Evolutionary conservation across 1,140 invertebrate genomes (phyloP).

Genomic region (Drosophila simulans): DNA sequence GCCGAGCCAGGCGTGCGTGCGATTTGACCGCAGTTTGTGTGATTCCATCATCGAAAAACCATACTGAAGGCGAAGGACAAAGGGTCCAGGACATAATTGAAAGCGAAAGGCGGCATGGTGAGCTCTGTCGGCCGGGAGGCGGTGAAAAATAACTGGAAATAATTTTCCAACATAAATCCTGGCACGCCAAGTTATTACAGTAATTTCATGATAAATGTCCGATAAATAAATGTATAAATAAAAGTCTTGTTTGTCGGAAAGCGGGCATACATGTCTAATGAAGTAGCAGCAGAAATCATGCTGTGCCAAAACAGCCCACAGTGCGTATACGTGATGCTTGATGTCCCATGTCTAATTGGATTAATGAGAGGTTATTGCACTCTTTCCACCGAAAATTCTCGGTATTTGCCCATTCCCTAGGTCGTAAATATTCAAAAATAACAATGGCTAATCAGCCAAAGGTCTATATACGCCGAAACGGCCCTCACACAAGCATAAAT

Average conservation of each 20-base stretch:
- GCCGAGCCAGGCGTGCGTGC: constrained; percentile 53
- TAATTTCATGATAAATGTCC: constrained; percentile 67
- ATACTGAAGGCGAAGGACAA: constrained; percentile 32
- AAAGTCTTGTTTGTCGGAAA: background rate
- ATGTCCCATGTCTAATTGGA: constrained; percentile 36
- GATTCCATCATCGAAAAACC: constrained; percentile 43
- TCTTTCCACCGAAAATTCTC: background rate
- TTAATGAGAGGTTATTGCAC: constrained; percentile 31
- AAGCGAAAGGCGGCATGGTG: constrained; percentile 16
- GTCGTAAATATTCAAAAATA: constrained; percentile 46
- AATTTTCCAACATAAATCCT: constrained; percentile 49
- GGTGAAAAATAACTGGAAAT: constrained; percentile 42
- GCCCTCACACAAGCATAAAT: constrained; percentile 51
- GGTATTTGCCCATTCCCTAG: background rate
- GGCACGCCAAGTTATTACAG: constrained; percentile 52
- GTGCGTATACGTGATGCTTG: constrained; percentile 45
- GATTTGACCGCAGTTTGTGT: constrained; percentile 60
- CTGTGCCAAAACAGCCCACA: constrained; percentile 8
- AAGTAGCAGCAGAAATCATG: constrained; percentile 24
- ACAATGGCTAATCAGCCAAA: constrained; percentile 41
- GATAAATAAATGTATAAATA: constrained; percentile 64
- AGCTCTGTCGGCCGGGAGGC: background rate
- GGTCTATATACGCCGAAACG: constrained; percentile 12
- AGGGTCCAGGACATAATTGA: constrained; percentile 53
- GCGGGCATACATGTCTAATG: constrained; percentile 20